Base-by-base conservation (phyloP, 2,888 invertebrate genomes). In the Caenorhabditis sinica region DNA sequence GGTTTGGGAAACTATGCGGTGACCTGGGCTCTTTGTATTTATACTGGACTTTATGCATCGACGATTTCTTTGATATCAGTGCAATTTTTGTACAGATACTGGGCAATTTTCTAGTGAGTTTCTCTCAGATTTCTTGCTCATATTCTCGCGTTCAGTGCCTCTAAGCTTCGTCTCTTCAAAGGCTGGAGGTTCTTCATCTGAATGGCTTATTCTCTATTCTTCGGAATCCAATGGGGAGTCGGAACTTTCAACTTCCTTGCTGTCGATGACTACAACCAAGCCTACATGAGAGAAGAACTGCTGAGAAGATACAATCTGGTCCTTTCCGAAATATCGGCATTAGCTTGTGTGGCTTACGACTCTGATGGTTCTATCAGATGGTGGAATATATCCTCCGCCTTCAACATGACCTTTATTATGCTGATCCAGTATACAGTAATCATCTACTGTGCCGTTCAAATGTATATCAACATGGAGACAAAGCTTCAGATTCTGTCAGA, bases 181-280 rank as follows among this genome's bases (percentile, higher is more conserved):
- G 28, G 49, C 17, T 61, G 61, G 61, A 9, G 61, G 5, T 61
- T 61, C 61, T 20, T 61, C 1, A 13, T 61, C n/a, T 36, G 36
- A 9, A 33, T 61, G 9, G 36, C 4, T n/a, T 61, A 33, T 36
- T 61, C 61, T 20, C 4, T 33, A 36, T 3, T 61, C 11, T 61
- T 61, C 36, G 61, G 61, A 11, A 15, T 61, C n/a, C 61, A 61
- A 36, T 61, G 61, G 61, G 61, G 33, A 4, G 20, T 33, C 11
- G 61, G 61, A 5, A 30, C 33, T 36, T 11, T 36, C 11, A 8
- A 8, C 5, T 36, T 36, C 11, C 6, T 8, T 8, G 36, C 5
- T 8, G 11, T 36, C 36, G 36, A 36, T 11, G 36, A 36, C 5
- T 36, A 36, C 36, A 8, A 5, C 36, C 5, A 8, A 5, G 11